These are phyloP conservation scores for Lasioglossum calceatum DNA, from an alignment of 2,888 invertebrate genomes.

Conservation along the genomic window DNA sequence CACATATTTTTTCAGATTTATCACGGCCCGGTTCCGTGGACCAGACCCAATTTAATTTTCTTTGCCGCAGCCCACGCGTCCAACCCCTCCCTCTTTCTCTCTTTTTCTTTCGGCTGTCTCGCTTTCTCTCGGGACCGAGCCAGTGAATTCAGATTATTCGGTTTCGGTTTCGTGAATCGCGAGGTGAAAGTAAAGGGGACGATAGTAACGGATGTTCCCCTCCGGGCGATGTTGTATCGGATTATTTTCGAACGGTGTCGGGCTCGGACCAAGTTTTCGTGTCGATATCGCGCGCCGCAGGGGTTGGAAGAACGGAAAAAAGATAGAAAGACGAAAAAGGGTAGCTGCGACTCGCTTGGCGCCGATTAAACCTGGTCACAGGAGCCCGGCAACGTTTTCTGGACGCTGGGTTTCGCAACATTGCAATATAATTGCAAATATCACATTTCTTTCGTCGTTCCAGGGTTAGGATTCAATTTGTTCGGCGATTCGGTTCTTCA, in stretches of 20 bases:
- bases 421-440: not conserved
- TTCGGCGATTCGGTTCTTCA: not conserved
- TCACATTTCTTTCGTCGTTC: not conserved
- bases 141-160: constrained; percentile 51
- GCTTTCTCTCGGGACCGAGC: not conserved
- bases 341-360: not conserved
- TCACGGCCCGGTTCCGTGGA: constrained; percentile 72
- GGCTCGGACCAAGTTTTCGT: constrained; percentile 4
- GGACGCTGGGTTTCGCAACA: not conserved
- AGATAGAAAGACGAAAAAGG: not conserved
- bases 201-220: constrained; percentile 3
- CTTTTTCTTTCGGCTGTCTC: not conserved
- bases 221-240: not conserved
- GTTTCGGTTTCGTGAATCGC: constrained; percentile 34
- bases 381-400: not conserved
- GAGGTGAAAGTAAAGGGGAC: constrained; percentile 16
- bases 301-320: not conserved
- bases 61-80: constrained; percentile 57
- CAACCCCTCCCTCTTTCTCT: not conserved
- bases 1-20: constrained; percentile 83
- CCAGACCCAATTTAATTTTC: constrained; percentile 80
- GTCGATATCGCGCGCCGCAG: not conserved
- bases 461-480: not conserved
- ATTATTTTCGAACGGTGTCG: constrained; percentile 9
- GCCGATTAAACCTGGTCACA: not conserved